These are phyloP conservation scores for Amia ocellicauda DNA, from an alignment of 2,113 vertebrate species.

Conservation along the genomic window DNA sequence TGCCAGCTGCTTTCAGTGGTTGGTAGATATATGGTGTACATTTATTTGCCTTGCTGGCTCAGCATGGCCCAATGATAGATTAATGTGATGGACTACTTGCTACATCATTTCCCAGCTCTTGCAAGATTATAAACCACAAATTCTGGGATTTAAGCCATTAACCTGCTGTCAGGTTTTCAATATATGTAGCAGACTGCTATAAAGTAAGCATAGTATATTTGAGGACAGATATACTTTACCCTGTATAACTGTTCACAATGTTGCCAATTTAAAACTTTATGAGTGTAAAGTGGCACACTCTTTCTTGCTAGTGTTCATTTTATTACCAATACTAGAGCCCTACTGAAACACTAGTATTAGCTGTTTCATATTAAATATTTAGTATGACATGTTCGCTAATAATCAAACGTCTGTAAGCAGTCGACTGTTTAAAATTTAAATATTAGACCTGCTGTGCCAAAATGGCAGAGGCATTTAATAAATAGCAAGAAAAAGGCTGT, in stretches of 20 bases:
- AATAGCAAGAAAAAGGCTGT: too few relatives aligned
- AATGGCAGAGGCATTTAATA: too few relatives aligned
- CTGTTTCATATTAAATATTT: too few relatives aligned
- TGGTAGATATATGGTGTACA: constrained; percentile 13
- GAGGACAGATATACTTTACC: neutral
- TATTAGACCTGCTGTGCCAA: too few relatives aligned
- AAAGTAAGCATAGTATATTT: neutral
- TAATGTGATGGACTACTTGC: constrained; percentile 10
- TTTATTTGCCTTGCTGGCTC: constrained; percentile 14
- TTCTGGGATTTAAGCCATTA: constrained; percentile 11
- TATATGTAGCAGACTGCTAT: constrained; percentile 1
- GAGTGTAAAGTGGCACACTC: neutral
- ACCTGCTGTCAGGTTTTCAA: constrained; percentile 13
- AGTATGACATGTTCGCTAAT: too few relatives aligned
- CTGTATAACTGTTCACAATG: constrained; percentile 5
- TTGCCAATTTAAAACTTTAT: constrained; percentile 13
- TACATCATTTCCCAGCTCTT: constrained; percentile 12
- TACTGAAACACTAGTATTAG: too few relatives aligned
- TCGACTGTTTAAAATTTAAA: too few relatives aligned
- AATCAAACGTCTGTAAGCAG: too few relatives aligned
- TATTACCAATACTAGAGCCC: neutral
- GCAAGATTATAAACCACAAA: constrained; percentile 10
- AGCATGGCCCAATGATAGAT: constrained; percentile 7
- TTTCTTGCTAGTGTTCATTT: neutral
- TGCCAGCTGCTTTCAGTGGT: constrained; percentile 1